A percentile compares a stretch with the other conserved stretches of the same genome.
Conservation (phyloP, 2,888 invertebrate genomes). For the Siphlonurus alternatus region DNA sequence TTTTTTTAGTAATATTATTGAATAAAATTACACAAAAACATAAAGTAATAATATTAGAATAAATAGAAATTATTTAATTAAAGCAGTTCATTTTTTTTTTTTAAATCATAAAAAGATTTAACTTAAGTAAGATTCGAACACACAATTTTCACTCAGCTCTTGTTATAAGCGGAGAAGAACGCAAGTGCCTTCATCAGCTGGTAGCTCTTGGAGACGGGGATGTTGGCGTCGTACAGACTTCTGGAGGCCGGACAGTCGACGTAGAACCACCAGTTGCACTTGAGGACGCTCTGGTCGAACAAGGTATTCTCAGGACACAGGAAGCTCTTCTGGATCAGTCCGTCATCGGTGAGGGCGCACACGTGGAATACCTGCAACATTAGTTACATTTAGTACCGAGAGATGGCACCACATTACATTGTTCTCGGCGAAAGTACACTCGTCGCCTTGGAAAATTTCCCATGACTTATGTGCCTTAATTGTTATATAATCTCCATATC, state of each 20-base stretch:
- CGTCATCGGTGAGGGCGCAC: conserved; percentile 75
- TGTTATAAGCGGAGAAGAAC: conserved; percentile 74
- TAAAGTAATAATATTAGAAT: no score
- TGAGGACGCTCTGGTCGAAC: conserved; percentile 78
- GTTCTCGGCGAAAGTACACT: no score
- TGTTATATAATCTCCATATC: no score
- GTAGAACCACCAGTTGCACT: conserved; percentile 92
- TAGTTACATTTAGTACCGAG: conserved; percentile 10
- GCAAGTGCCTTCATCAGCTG: conserved; percentile 80
- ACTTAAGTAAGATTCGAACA: no score
- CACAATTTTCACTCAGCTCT: no score
- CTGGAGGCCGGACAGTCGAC: conserved; percentile 73
- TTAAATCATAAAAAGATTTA: no score
- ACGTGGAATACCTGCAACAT: conserved; percentile 79
- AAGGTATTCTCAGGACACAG: conserved; percentile 79
- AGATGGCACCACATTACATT: background rate
- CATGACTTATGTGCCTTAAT: no score
- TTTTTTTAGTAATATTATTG: no score
- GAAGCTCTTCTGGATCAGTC: conserved; percentile 80
- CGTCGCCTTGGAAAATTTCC: no score
- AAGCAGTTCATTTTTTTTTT: no score
- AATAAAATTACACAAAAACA: no score
- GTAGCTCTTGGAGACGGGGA: conserved; percentile 80
- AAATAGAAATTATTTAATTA: no score
- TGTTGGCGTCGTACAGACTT: conserved; percentile 71